Conservation (phyloP, 2,113 vertebrate species). For the human (Homo sapiens) region DNA sequence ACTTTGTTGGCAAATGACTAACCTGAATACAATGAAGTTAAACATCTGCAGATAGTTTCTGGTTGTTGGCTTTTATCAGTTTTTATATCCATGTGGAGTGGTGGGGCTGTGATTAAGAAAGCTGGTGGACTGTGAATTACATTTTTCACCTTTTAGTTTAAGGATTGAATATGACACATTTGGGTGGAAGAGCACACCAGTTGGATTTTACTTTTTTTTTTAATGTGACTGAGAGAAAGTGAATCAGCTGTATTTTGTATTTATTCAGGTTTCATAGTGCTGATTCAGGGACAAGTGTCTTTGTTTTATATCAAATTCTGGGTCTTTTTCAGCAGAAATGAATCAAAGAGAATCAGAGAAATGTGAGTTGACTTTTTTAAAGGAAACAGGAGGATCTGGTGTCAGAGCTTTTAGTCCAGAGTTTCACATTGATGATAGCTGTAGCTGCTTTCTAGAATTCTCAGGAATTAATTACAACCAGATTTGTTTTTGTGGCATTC, state of each 20-base stretch:
- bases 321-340: not conserved
- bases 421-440: not conserved
- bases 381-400: not conserved
- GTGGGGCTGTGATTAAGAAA: not conserved
- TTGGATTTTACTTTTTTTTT: not conserved
- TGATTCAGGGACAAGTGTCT: conserved; percentile 25
- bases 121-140: not conserved
- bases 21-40: not conserved
- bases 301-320: conserved; percentile 16
- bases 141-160: conserved; percentile 11
- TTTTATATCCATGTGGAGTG: not conserved
- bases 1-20: not conserved
- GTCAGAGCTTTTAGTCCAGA: conserved; percentile 1
- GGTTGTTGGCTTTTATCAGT: not conserved
- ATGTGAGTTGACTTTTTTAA: conserved; percentile 17
- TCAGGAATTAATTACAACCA: conserved; percentile 18
- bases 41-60: conserved; percentile 13
- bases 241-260: not conserved
- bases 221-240: not conserved
- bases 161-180: not conserved
- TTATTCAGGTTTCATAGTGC: conserved; percentile 9
- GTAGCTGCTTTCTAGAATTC: conserved; percentile 43
- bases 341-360: conserved; percentile 30
- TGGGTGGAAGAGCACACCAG: not conserved
- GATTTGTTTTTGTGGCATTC: conserved; percentile 30